phyloP scores from a whole-genome alignment of 2,888 invertebrate species.

The Eristalis pertinax region DNA sequence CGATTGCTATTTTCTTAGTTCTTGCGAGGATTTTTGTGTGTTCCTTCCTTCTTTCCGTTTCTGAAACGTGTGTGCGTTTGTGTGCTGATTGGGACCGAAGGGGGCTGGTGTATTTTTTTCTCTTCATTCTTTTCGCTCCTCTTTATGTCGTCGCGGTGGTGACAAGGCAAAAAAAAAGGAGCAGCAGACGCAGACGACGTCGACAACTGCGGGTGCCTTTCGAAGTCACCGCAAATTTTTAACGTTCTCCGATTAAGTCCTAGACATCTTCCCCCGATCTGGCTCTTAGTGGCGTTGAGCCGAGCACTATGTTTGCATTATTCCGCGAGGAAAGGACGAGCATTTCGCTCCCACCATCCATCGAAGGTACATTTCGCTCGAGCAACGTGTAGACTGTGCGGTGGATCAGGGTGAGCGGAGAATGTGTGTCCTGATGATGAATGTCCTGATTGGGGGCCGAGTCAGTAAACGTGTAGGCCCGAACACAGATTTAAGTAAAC shows the following conservation, averaged over 20 bases:
- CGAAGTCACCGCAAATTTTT: constrained; percentile 46
- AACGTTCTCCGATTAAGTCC: constrained; percentile 58
- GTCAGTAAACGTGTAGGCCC: no score
- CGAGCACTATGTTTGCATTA: constrained; percentile 15
- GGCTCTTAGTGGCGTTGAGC: not conserved
- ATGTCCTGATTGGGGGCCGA: no score
- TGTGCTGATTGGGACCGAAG: not conserved
- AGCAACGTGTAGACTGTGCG: not conserved
- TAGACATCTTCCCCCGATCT: not conserved
- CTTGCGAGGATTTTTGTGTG: constrained; percentile 37
- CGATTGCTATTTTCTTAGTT: constrained; percentile 71
- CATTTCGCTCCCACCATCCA: not conserved
- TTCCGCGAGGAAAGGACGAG: not conserved
- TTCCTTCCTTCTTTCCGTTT: constrained; percentile 23
- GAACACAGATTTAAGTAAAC: no score
- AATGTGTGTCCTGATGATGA: no score
- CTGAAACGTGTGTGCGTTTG: constrained; percentile 23
- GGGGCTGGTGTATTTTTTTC: not conserved
- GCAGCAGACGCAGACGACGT: constrained; percentile 45
- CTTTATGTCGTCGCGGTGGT: constrained; percentile 49
- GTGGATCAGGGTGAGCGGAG: not conserved
- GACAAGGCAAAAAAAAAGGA: constrained; percentile 31
- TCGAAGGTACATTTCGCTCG: not conserved
- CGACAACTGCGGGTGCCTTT: constrained; percentile 8
- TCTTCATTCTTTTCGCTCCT: constrained; percentile 14